Evolutionary conservation across 1,140 invertebrate species (phyloP).

Genomic region (Magallana ariakensis): DNA sequence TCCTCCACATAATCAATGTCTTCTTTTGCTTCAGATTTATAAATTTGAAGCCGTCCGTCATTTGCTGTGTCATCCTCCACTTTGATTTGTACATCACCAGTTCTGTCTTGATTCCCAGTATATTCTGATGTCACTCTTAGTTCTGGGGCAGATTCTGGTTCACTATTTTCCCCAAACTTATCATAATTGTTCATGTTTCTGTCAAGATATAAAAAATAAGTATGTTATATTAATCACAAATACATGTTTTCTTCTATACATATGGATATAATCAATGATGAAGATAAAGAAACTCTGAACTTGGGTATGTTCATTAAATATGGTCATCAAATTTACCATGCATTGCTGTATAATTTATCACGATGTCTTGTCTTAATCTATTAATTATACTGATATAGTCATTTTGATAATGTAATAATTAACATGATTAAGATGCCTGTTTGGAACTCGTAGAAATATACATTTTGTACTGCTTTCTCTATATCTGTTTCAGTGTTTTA

Average conservation of each 20-base stretch:
- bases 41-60: conserved; percentile 58
- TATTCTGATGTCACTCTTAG: conserved; percentile 35
- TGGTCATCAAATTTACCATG: too few species aligned
- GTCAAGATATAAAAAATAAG: background rate
- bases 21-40: conserved; percentile 55
- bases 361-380: too few species aligned
- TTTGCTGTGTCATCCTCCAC: conserved; percentile 53
- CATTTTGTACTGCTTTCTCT: too few species aligned
- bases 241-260: background rate
- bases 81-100: conserved; percentile 60
- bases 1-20: conserved; percentile 69
- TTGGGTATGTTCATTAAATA: too few species aligned
- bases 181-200: conserved; percentile 62
- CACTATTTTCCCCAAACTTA: conserved; percentile 54
- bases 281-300: too few species aligned
- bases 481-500: too few species aligned
- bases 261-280: background rate
- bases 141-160: conserved; percentile 39
- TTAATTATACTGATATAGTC: too few species aligned
- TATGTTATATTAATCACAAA: background rate
- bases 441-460: too few species aligned
- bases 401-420: too few species aligned
- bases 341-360: too few species aligned
- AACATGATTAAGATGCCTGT: too few species aligned
- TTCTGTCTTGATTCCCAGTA: background rate